phyloP scores from a whole-genome alignment of 2,888 invertebrate genomes.

The Amorpha juglandis region DNA sequence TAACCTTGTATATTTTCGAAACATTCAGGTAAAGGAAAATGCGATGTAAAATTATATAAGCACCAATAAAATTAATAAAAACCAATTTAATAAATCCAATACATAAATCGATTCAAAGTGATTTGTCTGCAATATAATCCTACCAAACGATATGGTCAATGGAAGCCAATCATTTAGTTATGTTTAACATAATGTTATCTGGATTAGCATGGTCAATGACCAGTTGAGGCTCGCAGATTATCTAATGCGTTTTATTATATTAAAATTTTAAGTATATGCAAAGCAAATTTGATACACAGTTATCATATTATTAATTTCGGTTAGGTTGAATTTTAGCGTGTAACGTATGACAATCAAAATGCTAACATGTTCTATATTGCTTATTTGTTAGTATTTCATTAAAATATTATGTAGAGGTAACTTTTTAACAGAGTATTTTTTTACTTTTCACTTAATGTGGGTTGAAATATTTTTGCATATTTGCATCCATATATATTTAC shows the following conservation, averaged over 20 bases:
- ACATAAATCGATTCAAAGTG: neutral
- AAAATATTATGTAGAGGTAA: too few species aligned
- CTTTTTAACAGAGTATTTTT: too few species aligned
- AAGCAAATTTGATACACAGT: neutral
- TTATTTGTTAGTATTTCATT: neutral
- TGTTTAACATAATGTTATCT: neutral
- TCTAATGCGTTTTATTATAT: neutral
- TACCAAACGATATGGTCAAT: neutral
- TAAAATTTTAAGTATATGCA: constrained; percentile 10
- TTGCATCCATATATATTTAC: too few species aligned
- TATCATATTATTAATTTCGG: neutral
- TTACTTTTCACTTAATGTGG: too few species aligned
- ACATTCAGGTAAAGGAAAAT: too few species aligned
- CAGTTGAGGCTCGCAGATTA: neutral
- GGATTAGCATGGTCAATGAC: neutral
- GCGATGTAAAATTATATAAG: too few species aligned
- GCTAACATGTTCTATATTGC: neutral
- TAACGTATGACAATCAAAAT: neutral
- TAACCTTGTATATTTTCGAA: too few species aligned
- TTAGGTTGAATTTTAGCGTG: constrained; percentile 4
- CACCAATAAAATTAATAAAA: too few species aligned
- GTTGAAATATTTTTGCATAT: too few species aligned
- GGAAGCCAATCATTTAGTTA: neutral
- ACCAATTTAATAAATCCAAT: neutral
- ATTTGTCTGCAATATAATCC: neutral